Percentiles rank a stretch among this genome's conserved stretches.
phyloP scores from a whole-genome alignment of 2,797 vertebrate genomes.

The Enteromius paludinosus region DNA sequence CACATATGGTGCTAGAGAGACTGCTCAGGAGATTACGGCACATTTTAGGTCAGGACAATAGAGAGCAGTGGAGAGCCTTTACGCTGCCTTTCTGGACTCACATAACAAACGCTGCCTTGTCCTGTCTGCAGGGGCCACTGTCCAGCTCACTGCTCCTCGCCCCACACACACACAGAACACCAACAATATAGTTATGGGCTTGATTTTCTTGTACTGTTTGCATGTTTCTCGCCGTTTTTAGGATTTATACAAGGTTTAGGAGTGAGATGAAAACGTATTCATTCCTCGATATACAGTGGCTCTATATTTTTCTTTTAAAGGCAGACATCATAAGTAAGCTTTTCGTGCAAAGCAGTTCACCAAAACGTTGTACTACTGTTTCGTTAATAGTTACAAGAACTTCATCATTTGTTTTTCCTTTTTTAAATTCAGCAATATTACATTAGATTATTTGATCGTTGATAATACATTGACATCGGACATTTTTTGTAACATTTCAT shows the following conservation, averaged over 20 bases:
- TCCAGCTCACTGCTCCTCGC: conserved; percentile 33
- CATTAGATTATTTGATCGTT: neutral
- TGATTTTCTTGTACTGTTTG: neutral
- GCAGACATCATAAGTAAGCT: neutral
- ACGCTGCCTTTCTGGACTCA: conserved; percentile 66
- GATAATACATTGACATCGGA: neutral
- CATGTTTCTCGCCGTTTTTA: neutral
- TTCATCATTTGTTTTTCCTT: neutral
- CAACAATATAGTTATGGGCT: neutral
- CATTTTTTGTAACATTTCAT: neutral
- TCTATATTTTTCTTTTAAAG: neutral
- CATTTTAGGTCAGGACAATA: conserved; percentile 77
- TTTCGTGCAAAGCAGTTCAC: neutral
- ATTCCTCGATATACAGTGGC: neutral
- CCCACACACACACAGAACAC: neutral
- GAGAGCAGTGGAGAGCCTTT: conserved; percentile 71
- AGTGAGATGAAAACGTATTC: neutral
- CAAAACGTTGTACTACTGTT: neutral
- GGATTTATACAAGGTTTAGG: neutral
- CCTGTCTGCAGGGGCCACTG: conserved; percentile 67
- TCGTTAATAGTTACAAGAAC: neutral
- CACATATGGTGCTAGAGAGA: conserved; percentile 57
- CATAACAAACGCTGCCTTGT: conserved; percentile 71
- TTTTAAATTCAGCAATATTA: neutral
- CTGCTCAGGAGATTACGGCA: conserved; percentile 76